phyloP scores from a whole-genome alignment of 2,113 vertebrate genomes.

The Phasianus colchicus region DNA sequence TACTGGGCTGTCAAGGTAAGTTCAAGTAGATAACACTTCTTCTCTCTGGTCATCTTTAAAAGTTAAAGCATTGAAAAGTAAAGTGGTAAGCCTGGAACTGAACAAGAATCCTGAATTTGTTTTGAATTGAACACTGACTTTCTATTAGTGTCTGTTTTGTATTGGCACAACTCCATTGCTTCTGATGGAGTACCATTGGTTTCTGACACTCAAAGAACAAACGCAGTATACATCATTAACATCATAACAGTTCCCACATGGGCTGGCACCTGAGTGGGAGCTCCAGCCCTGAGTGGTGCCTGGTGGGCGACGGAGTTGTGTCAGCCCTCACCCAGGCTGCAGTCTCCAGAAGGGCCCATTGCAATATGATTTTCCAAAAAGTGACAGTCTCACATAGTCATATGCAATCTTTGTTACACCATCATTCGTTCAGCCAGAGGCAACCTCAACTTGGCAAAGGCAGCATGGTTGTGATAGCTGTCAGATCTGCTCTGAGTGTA shows the following conservation, averaged over 20 bases:
- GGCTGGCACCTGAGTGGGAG: rapidly evolving
- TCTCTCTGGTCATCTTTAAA: neutral
- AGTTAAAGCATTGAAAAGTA: neutral
- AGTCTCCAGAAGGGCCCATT: neutral
- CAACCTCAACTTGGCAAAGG: neutral
- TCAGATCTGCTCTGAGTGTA: neutral
- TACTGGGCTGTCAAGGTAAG: constrained; percentile 8
- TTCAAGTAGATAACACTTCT: neutral
- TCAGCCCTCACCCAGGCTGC: neutral
- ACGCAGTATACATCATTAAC: rapidly evolving
- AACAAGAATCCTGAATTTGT: neutral
- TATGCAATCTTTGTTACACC: neutral
- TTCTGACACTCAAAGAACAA: neutral
- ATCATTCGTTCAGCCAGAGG: neutral
- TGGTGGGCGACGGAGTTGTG: rapidly evolving
- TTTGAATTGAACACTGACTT: neutral
- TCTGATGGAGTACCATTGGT: rapidly evolving
- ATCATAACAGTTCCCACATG: neutral
- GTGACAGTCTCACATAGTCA: neutral
- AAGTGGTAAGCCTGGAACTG: rapidly evolving
- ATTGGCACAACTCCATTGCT: neutral
- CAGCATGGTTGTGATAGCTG: neutral
- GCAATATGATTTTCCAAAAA: neutral
- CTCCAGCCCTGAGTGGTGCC: neutral
- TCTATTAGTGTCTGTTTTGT: neutral